Conservation (phyloP, 2,113 vertebrate species). For the Paradisaea rubra region DNA sequence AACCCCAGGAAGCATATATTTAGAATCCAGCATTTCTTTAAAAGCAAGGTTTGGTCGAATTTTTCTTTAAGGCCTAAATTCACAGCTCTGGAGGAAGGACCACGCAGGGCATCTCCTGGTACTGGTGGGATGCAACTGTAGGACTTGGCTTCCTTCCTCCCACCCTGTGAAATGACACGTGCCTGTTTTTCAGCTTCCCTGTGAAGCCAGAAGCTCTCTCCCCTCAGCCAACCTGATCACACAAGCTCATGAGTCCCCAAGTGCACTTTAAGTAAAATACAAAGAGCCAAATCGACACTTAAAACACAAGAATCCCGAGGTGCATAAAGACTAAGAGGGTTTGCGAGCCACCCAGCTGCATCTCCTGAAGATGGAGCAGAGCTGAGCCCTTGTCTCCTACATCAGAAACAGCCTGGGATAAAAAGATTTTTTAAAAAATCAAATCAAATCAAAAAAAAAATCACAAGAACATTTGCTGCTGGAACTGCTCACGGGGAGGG, state of each 20-base stretch:
- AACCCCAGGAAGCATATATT: background rate
- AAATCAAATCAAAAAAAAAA: background rate
- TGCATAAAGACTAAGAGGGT: background rate
- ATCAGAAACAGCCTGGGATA: background rate
- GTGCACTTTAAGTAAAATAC: background rate
- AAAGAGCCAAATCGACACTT: background rate
- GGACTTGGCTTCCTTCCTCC: background rate
- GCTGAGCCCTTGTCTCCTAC: background rate
- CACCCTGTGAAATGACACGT: background rate
- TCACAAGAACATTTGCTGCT: slow-evolving; percentile 33
- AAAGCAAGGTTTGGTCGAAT: background rate
- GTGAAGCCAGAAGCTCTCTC: background rate
- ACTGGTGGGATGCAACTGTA: background rate
- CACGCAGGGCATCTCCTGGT: background rate
- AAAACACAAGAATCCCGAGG: background rate
- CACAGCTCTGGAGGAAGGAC: background rate
- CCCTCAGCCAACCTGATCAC: background rate
- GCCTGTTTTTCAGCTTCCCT: background rate
- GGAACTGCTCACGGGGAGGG: background rate
- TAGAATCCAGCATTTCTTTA: background rate
- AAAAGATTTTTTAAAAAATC: background rate
- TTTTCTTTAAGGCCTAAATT: background rate
- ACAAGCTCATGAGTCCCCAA: background rate
- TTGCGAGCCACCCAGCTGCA: background rate
- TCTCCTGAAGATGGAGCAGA: background rate